These are phyloP conservation scores for Todiramphus saurophagus DNA, from an alignment of 2,113 vertebrate species.

Conservation along the genomic window DNA sequence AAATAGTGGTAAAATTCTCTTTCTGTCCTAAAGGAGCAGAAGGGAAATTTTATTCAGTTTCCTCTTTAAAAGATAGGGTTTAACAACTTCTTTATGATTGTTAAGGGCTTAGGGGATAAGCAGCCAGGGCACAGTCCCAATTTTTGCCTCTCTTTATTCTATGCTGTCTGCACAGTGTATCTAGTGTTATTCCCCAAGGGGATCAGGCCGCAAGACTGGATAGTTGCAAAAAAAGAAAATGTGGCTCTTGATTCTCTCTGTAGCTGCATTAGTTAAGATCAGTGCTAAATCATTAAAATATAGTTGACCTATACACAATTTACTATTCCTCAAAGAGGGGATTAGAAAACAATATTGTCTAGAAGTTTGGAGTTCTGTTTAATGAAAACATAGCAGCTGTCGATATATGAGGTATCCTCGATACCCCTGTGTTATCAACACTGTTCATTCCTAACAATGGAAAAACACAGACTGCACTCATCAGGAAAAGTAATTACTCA, in stretches of 20 bases:
- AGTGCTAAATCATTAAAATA: not conserved
- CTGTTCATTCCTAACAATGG: not conserved
- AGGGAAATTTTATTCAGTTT: not conserved
- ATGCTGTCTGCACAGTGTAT: not conserved
- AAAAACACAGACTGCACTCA: not conserved
- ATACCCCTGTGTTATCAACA: not conserved
- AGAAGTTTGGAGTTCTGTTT: not conserved
- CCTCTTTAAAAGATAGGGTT: not conserved
- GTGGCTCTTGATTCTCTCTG: not conserved
- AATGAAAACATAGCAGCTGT: not conserved
- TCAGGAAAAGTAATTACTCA: conserved; percentile 21
- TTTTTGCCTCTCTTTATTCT: not conserved
- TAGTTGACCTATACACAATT: not conserved
- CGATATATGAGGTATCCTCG: not conserved
- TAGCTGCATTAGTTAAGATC: not conserved
- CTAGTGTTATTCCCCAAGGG: not conserved
- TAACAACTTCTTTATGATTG: not conserved
- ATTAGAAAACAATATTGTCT: not conserved
- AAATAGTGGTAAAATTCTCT: not conserved
- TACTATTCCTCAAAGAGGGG: not conserved
- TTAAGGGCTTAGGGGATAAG: not conserved
- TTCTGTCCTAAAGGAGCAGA: not conserved
- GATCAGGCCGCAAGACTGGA: not conserved
- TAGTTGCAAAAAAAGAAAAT: not conserved
- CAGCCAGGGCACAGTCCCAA: not conserved